Conservation (phyloP, 2,113 vertebrate genomes). For the Scomber colias region DNA sequence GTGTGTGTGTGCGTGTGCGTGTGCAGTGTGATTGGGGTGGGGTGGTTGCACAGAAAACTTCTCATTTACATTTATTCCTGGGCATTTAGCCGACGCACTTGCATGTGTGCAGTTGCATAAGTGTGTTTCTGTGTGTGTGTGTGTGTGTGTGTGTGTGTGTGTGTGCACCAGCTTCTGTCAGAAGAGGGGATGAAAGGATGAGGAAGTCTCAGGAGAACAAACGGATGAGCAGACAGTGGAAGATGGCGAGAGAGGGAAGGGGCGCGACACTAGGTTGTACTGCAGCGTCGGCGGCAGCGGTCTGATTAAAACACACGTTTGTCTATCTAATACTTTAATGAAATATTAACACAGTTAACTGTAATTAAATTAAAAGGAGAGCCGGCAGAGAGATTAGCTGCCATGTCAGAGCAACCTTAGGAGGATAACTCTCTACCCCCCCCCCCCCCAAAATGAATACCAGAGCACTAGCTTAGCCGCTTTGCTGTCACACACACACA, state of each 20-base stretch:
- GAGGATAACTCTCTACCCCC: conserved; percentile 65
- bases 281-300: conserved; percentile 19
- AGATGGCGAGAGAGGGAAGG: conserved; percentile 60
- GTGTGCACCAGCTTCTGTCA: conserved; percentile 62
- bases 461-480: conserved; percentile 60
- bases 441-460: conserved; percentile 68
- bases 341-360: conserved; percentile 82
- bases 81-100: conserved; percentile 42
- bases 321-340: conserved; percentile 81
- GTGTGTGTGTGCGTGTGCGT: conserved; percentile 43
- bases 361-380: conserved; percentile 85
- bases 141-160: conserved; percentile 1
- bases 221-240: conserved; percentile 70
- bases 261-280: conserved; percentile 32
- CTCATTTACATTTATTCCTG: conserved; percentile 65
- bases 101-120: conserved; percentile 41
- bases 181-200: conserved; percentile 72
- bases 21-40: conserved; percentile 20
- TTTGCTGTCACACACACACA: conserved; percentile 39
- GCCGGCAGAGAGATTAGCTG: conserved; percentile 67
- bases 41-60: conserved; percentile 55
- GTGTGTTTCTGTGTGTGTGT: conserved; percentile 8
- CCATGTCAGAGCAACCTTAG: conserved; percentile 71
- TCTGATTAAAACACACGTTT: conserved; percentile 74
- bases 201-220: conserved; percentile 73